Evolutionary conservation across 2,113 vertebrate genomes (phyloP).

Genomic region (Catharus bicknelli): DNA sequence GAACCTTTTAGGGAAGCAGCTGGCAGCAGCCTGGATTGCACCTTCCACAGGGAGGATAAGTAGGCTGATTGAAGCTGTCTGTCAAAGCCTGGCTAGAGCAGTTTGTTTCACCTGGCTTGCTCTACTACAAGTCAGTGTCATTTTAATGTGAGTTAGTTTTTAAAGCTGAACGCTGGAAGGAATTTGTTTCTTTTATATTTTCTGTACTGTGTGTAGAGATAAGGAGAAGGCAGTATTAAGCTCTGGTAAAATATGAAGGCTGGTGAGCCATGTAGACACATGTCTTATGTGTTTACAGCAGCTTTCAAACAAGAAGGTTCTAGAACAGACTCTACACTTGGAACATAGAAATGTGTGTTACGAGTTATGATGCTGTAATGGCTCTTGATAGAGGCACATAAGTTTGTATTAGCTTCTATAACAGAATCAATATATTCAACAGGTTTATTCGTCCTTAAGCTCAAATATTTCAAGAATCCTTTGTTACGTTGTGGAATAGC

Average conservation of each 20-base stretch:
- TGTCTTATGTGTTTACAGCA: background rate
- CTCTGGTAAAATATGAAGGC: background rate
- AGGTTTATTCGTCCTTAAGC: background rate
- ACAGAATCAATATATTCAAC: background rate
- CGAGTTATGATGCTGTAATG: background rate
- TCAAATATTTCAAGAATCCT: background rate
- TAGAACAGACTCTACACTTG: background rate
- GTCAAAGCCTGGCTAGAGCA: constrained; percentile 9
- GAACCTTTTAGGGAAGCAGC: background rate
- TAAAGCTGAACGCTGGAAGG: background rate
- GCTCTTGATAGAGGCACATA: accelerated
- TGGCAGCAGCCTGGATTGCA: constrained; percentile 37
- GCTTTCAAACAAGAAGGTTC: background rate
- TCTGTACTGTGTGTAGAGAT: background rate
- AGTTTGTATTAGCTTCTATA: background rate
- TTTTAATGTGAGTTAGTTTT: constrained; percentile 26
- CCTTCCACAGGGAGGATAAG: constrained; percentile 16
- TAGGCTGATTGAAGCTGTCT: constrained; percentile 31
- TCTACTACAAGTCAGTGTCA: background rate
- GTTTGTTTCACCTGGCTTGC: background rate
- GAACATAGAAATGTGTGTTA: background rate
- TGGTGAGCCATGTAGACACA: background rate
- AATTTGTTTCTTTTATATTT: background rate
- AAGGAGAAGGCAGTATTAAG: background rate
- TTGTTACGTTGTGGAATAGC: background rate